phyloP scores from a whole-genome alignment of 2,888 invertebrate genomes.

The Apocheima hispidaria region DNA sequence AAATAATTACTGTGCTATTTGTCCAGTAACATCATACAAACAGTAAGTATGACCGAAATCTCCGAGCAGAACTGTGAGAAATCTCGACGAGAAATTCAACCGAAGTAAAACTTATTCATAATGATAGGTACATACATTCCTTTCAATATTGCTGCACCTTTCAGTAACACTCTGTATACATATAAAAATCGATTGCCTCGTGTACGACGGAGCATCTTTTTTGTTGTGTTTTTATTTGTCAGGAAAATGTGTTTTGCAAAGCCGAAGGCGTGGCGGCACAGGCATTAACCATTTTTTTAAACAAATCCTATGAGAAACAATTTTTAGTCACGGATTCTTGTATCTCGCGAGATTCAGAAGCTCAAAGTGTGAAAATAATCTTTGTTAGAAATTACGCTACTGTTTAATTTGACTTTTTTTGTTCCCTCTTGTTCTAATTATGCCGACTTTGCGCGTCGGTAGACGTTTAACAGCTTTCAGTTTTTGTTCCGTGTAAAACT shows the following conservation, averaged over 20 bases:
- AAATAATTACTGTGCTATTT: slow-evolving; percentile 39
- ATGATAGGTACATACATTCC: too few species aligned
- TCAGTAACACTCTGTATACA: too few species aligned
- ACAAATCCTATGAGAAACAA: too few species aligned
- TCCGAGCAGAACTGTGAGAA: neutral
- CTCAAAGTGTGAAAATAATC: neutral
- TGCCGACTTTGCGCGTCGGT: slow-evolving; percentile 36
- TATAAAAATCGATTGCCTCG: too few species aligned
- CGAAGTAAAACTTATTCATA: too few species aligned
- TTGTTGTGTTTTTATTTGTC: too few species aligned
- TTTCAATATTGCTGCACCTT: too few species aligned
- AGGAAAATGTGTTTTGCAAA: too few species aligned
- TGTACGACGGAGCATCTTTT: too few species aligned
- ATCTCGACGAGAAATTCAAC: neutral
- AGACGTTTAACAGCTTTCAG: slow-evolving; percentile 35
- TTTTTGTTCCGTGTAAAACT: slow-evolving; percentile 25
- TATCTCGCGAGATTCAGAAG: neutral
- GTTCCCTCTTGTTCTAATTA: slow-evolving; percentile 40
- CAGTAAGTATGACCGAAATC: slow-evolving; percentile 16
- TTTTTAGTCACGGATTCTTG: too few species aligned
- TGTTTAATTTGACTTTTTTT: slow-evolving; percentile 21
- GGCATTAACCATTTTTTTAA: too few species aligned
- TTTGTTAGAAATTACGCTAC: slow-evolving; percentile 5
- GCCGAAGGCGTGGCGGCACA: too few species aligned
- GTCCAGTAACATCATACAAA: neutral